Evolutionary conservation across 2,888 invertebrate genomes (phyloP).

Genomic region (Timema podura): DNA sequence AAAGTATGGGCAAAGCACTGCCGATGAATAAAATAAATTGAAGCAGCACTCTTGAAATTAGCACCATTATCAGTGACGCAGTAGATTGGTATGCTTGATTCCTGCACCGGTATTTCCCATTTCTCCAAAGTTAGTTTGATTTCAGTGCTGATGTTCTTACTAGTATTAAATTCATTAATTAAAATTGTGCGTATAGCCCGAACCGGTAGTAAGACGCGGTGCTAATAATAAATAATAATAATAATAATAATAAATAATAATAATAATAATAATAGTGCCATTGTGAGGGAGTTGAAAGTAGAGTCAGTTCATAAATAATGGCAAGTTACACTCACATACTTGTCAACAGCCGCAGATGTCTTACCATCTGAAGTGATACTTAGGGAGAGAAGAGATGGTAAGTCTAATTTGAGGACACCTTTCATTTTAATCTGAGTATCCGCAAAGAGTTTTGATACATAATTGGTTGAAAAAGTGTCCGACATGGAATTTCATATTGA

Average conservation of each 20-base stretch:
- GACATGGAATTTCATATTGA: constrained; percentile 1
- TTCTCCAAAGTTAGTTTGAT: background rate
- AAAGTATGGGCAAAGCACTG: constrained; percentile 13
- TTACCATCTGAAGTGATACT: constrained; percentile 7
- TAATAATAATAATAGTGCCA: no score
- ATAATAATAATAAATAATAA: no score
- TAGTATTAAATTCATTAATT: constrained; percentile 9
- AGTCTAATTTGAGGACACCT: background rate
- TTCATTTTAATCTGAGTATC: background rate
- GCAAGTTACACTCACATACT: constrained; percentile 8
- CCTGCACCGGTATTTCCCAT: background rate
- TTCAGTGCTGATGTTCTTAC: background rate
- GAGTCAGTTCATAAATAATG: background rate
- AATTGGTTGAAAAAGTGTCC: constrained; percentile 6
- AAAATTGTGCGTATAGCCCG: background rate
- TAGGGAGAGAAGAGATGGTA: background rate
- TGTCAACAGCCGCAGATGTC: constrained; percentile 13
- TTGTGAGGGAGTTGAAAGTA: background rate
- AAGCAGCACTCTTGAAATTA: constrained; percentile 7
- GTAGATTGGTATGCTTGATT: background rate
- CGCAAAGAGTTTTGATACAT: background rate
- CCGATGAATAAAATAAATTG: background rate
- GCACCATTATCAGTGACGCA: constrained; percentile 7
- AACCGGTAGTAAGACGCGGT: no score
- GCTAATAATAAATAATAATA: no score